Conservation (phyloP, 2,113 vertebrate genomes). For the Nycticorax nycticorax region DNA sequence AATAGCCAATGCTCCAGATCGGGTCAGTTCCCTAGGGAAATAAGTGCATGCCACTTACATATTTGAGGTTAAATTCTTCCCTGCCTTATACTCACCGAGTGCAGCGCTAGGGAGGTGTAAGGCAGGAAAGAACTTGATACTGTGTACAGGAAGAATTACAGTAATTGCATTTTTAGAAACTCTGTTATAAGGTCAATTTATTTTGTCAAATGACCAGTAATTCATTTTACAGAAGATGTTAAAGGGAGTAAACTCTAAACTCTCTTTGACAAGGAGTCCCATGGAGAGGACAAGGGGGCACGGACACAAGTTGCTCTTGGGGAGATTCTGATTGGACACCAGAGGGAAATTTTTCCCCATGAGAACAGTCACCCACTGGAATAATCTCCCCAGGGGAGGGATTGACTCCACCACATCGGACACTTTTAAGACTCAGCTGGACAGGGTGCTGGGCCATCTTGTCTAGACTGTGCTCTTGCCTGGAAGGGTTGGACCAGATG, state of each 20-base stretch:
- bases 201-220: neutral
- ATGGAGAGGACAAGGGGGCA: no score
- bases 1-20: neutral
- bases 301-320: no score
- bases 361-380: no score
- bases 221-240: neutral
- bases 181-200: neutral
- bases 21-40: slow-evolving; percentile 6
- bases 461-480: no score
- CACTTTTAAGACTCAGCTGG: no score
- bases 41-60: neutral
- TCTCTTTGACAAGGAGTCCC: neutral
- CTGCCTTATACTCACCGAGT: neutral
- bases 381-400: no score
- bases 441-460: no score
- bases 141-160: neutral
- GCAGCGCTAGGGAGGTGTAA: neutral
- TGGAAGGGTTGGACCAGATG: no score
- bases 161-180: neutral
- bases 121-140: neutral
- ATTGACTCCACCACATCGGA: no score
- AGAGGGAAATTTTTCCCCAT: no score
- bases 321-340: no score
- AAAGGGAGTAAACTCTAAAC: neutral
- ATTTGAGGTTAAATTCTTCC: neutral